Evolutionary conservation across 2,113 vertebrate species (phyloP).

Genomic region (Clarias macrocephalus): DNA sequence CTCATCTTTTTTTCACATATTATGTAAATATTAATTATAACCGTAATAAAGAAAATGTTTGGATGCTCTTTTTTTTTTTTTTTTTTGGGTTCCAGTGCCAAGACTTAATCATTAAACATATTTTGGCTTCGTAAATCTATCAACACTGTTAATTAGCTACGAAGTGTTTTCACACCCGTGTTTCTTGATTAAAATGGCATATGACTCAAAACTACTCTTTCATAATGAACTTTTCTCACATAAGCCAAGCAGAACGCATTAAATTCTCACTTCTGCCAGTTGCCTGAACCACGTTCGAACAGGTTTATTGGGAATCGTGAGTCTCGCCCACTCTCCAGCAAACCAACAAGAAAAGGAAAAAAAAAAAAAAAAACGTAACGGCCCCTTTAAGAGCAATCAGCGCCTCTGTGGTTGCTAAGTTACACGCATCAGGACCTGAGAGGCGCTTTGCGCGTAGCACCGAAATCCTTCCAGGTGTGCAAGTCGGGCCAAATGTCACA

Average conservation of each 20-base stretch:
- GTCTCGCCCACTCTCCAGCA: not conserved
- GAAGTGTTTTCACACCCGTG: slow-evolving; percentile 8
- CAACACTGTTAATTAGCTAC: slow-evolving; percentile 14
- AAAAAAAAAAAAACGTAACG: not conserved
- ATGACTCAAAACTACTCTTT: not conserved
- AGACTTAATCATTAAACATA: not conserved
- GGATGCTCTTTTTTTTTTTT: not conserved
- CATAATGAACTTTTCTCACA: slow-evolving; percentile 9
- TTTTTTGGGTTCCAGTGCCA: not conserved
- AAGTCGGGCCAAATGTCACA: slow-evolving; percentile 39
- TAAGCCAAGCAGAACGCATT: slow-evolving; percentile 3
- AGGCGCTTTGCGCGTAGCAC: slow-evolving; percentile 14
- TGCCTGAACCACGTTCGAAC: not conserved
- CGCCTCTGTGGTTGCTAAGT: slow-evolving; percentile 52
- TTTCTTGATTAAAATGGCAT: slow-evolving; percentile 14
- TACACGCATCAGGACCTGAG: slow-evolving; percentile 48
- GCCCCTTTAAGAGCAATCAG: slow-evolving; percentile 44
- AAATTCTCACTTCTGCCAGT: not conserved
- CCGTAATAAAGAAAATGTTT: not conserved
- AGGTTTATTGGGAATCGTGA: not conserved
- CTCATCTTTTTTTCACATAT: not conserved
- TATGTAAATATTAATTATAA: not conserved
- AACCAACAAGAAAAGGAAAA: not conserved
- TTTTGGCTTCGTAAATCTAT: not conserved
- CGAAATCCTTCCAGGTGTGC: slow-evolving; percentile 41